Evolutionary conservation across 2,797 vertebrate species (phyloP).

Genomic region (Xenentodon cancila): DNA sequence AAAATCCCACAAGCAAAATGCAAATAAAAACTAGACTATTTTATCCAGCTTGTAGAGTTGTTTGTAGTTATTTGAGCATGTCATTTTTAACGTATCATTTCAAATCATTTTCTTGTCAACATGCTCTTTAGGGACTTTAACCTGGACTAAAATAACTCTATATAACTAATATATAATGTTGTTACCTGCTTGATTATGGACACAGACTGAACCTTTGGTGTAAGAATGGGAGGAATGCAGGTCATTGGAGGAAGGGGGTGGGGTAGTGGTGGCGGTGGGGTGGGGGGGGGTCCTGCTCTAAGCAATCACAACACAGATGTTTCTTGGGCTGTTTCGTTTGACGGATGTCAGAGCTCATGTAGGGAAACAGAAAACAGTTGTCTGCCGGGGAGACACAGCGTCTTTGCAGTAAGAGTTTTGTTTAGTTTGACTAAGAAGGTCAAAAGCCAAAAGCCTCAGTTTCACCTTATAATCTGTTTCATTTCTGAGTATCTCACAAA

Average conservation of each 20-base stretch:
- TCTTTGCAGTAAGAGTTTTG: constrained; percentile 45
- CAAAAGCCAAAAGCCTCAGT: constrained; percentile 45
- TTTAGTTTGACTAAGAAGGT: constrained; percentile 48
- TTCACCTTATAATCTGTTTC: constrained; percentile 17
- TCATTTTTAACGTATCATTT: not conserved
- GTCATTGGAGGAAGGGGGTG: no score
- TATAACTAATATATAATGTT: constrained; percentile 13
- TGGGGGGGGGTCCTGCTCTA: constrained; percentile 44
- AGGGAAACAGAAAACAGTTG: constrained; percentile 63
- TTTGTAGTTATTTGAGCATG: not conserved
- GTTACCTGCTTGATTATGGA: constrained; percentile 63
- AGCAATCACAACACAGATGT: constrained; percentile 74
- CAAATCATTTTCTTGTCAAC: not conserved
- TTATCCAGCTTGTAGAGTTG: not conserved
- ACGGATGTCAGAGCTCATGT: constrained; percentile 65
- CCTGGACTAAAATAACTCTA: not conserved
- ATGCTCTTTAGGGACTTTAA: constrained; percentile 1
- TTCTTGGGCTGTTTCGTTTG: constrained; percentile 58
- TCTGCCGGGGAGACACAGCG: constrained; percentile 41
- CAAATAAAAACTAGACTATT: not conserved
- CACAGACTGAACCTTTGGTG: constrained; percentile 49
- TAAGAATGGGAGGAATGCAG: constrained; percentile 76
- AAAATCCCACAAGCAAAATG: no score
- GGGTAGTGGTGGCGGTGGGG: constrained; percentile 43
- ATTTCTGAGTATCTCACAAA: constrained; percentile 23